Percentiles rank a stretch among this genome's conserved stretches.
Evolutionary conservation across 2,113 vertebrate genomes (phyloP).

Genomic region (Petaurus breviceps): DNA sequence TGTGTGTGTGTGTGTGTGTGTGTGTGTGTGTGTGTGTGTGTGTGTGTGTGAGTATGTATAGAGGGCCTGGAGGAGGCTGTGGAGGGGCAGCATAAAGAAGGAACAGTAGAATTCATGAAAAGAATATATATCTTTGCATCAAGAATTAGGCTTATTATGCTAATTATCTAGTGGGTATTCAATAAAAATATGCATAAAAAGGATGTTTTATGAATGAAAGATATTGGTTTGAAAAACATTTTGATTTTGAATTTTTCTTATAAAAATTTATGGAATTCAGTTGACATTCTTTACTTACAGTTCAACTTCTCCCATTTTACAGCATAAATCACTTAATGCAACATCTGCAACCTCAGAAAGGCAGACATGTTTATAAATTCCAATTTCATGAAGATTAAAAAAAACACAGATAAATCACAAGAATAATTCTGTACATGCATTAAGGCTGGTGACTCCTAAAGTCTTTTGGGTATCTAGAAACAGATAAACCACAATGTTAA

Average conservation of each 20-base stretch:
- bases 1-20: rapidly evolving
- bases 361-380: constrained; percentile 83
- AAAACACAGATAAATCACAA: constrained; percentile 81
- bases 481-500: constrained; percentile 79
- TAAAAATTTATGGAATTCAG: constrained; percentile 78
- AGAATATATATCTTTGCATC: constrained; percentile 32
- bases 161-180: neutral
- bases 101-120: constrained; percentile 64
- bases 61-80: neutral
- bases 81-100: constrained; percentile 63
- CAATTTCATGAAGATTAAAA: constrained; percentile 84
- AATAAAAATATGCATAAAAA: constrained; percentile 31
- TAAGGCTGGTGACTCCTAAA: constrained; percentile 83
- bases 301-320: constrained; percentile 79
- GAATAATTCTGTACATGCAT: constrained; percentile 79
- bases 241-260: constrained; percentile 59
- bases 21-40: neutral
- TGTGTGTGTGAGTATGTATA: neutral
- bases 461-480: constrained; percentile 81
- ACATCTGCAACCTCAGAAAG: constrained; percentile 77
- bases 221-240: constrained; percentile 73
- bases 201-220: constrained; percentile 44
- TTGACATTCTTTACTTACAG: constrained; percentile 75
- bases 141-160: constrained; percentile 39
- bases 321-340: constrained; percentile 81